Conservation (phyloP, 2,888 invertebrate genomes). For the Stictocephala bisonia region DNA sequence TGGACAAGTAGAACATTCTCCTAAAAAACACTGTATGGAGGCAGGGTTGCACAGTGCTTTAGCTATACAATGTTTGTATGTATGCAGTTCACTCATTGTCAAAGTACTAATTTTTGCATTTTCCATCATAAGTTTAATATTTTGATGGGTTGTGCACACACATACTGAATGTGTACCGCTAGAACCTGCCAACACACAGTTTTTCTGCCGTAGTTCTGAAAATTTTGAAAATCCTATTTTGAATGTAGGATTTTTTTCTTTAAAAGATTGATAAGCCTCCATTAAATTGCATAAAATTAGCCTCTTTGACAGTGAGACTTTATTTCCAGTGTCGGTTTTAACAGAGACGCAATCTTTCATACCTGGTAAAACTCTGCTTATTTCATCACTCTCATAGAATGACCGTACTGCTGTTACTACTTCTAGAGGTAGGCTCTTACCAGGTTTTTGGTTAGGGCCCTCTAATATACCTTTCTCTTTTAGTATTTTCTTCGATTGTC, state of each 20-base stretch:
- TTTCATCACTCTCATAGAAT: slow-evolving; percentile 21
- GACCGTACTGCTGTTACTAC: background rate
- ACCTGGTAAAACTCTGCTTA: slow-evolving; percentile 12
- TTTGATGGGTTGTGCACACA: slow-evolving; percentile 32
- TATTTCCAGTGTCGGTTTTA: background rate
- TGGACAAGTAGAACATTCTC: too few species aligned
- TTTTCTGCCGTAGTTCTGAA: slow-evolving; percentile 39
- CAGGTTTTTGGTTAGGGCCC: slow-evolving; percentile 19
- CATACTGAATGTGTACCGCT: slow-evolving; percentile 23
- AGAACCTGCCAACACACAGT: slow-evolving; percentile 35
- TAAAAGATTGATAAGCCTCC: slow-evolving; percentile 14
- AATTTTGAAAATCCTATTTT: slow-evolving; percentile 45
- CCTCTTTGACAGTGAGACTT: background rate
- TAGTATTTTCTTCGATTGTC: too few species aligned
- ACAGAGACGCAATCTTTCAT: slow-evolving; percentile 15
- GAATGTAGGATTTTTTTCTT: slow-evolving; percentile 10
- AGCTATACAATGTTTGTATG: too few species aligned
- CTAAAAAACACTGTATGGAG: too few species aligned
- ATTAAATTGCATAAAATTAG: slow-evolving; percentile 18
- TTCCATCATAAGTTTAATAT: too few species aligned
- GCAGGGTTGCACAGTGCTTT: too few species aligned
- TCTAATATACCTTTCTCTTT: slow-evolving; percentile 25
- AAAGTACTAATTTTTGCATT: too few species aligned
- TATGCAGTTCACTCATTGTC: too few species aligned
- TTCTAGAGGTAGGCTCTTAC: slow-evolving; percentile 2